These are phyloP conservation scores for Glaucopsyche alexis DNA, from an alignment of 2,888 invertebrate genomes.

Conservation along the genomic window DNA sequence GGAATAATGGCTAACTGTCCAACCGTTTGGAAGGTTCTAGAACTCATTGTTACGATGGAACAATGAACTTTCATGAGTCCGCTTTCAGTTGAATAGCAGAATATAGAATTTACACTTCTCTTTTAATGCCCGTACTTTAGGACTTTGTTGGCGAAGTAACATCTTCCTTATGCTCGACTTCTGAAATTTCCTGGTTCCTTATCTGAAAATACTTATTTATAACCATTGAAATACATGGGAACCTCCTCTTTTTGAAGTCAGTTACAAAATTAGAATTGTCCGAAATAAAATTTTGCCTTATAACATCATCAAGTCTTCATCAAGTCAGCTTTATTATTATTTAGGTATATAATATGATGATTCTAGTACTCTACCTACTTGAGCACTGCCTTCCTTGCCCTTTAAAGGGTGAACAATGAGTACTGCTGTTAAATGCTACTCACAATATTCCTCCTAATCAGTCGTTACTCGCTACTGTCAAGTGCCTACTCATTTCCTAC, in stretches of 20 bases:
- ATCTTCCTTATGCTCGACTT: background rate
- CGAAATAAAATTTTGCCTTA: too few species aligned
- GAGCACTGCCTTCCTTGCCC: background rate
- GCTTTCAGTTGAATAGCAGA: conserved; percentile 1
- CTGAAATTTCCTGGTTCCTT: background rate
- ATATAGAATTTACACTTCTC: background rate
- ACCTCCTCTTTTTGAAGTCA: too few species aligned
- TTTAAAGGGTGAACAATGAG: background rate
- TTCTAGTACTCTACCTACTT: too few species aligned
- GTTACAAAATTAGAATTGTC: too few species aligned
- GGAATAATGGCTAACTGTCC: conserved; percentile 18
- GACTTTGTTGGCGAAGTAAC: background rate
- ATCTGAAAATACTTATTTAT: background rate
- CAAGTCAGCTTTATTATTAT: too few species aligned
- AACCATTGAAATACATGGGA: too few species aligned
- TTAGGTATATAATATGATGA: too few species aligned
- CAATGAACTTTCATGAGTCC: background rate
- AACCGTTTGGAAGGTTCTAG: background rate
- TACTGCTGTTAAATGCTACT: background rate
- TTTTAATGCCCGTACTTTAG: background rate
- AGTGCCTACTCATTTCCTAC: conserved; percentile 7
- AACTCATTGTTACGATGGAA: background rate
- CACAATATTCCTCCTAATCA: background rate
- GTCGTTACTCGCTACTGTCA: background rate
- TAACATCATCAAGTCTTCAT: too few species aligned